Percentiles rank a stretch among this genome's conserved stretches.
These are phyloP conservation scores for Rhabdornis inornatus DNA, from an alignment of 2,113 vertebrate genomes.

Conservation along the genomic window DNA sequence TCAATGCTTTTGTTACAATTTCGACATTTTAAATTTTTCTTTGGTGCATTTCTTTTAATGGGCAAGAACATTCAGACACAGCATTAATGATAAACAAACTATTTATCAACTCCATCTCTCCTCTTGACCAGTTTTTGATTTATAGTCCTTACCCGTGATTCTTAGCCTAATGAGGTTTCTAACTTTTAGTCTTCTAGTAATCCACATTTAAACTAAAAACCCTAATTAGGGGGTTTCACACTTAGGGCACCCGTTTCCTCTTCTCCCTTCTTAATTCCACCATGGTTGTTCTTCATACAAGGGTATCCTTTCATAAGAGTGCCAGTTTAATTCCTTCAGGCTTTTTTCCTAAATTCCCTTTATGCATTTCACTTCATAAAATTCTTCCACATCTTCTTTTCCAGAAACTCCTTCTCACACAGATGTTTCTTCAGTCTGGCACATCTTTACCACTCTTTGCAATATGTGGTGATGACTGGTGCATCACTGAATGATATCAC, in stretches of 20 bases:
- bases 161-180: not conserved
- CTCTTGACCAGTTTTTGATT: not conserved
- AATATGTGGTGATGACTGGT: not conserved
- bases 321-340: not conserved
- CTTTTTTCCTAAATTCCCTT: not conserved
- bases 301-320: not conserved
- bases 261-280: not conserved
- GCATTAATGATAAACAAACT: not conserved
- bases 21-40: not conserved
- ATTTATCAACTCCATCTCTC: not conserved
- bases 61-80: not conserved
- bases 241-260: not conserved
- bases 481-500: not conserved
- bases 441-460: not conserved
- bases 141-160: not conserved
- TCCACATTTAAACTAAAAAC: not conserved
- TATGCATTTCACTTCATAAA: not conserved
- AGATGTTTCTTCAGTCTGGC: not conserved
- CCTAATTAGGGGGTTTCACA: not conserved
- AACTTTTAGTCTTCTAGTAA: not conserved
- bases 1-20: accelerated
- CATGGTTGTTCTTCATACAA: not conserved
- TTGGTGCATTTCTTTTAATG: not conserved
- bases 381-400: not conserved
- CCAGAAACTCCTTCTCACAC: not conserved